Percentiles rank a stretch among this genome's conserved stretches.
These are phyloP conservation scores for Cerastis leucographa DNA, from an alignment of 2,888 invertebrate species.

Conservation along the genomic window DNA sequence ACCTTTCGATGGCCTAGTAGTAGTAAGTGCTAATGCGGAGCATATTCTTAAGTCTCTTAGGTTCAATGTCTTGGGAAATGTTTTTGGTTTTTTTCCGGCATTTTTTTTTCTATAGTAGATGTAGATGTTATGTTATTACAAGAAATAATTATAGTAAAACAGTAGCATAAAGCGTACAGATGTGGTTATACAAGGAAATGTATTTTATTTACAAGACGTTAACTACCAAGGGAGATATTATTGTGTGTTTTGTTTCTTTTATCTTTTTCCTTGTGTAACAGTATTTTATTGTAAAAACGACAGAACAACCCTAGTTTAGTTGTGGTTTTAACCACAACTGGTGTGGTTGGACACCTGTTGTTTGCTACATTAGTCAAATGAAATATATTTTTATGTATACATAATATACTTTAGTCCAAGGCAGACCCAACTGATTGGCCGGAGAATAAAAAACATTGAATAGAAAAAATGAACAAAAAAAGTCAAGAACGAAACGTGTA, in stretches of 20 bases:
- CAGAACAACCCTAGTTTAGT: not conserved
- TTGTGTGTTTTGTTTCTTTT: conserved; percentile 17
- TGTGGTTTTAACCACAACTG: not conserved
- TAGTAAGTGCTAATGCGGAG: not conserved
- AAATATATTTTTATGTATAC: too few species aligned
- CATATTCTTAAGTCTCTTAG: not conserved
- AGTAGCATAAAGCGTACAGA: not conserved
- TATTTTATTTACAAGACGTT: conserved; percentile 29
- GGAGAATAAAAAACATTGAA: too few species aligned
- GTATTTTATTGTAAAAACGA: conserved; percentile 6
- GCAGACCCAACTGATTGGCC: too few species aligned
- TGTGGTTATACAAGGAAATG: not conserved
- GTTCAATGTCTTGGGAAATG: not conserved
- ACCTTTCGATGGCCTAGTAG: not conserved
- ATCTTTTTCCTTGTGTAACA: conserved; percentile 2
- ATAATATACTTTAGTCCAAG: too few species aligned
- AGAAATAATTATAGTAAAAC: not conserved
- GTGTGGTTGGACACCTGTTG: not conserved
- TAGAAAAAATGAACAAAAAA: too few species aligned
- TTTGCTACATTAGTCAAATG: not conserved
- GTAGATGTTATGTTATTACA: not conserved
- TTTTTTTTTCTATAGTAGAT: not conserved
- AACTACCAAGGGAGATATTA: conserved; percentile 41
- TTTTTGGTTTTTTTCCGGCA: not conserved
- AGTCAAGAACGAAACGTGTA: too few species aligned